These are phyloP conservation scores for Falco berigora DNA, from an alignment of 2,797 vertebrate genomes.

Conservation along the genomic window DNA sequence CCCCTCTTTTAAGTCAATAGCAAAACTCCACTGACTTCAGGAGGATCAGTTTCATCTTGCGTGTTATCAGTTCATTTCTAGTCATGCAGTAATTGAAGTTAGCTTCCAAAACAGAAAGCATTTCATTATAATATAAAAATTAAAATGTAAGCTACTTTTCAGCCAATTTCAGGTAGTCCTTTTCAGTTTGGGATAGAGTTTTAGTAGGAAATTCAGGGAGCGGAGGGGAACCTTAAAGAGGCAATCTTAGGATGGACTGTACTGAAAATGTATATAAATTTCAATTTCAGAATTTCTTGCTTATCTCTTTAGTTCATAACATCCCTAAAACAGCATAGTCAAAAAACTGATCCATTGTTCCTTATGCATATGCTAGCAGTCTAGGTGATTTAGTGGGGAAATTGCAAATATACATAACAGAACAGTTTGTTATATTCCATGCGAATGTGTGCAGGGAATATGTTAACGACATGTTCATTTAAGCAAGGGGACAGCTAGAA, in stretches of 20 bases:
- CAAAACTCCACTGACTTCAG: background rate
- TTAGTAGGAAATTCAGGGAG: background rate
- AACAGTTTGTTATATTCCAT: background rate
- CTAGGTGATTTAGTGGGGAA: background rate
- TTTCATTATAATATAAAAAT: background rate
- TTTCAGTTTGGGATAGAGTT: background rate
- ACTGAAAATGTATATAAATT: background rate
- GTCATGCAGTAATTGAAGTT: background rate
- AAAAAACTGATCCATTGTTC: background rate
- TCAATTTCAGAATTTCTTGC: background rate
- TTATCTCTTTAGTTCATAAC: background rate
- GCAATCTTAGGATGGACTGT: background rate
- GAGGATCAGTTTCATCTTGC: background rate
- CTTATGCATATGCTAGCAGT: background rate
- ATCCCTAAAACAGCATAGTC: background rate
- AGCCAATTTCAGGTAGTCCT: background rate
- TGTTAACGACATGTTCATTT: conserved; percentile 2
- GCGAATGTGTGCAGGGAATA: background rate
- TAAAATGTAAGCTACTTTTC: background rate
- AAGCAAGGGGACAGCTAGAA: background rate
- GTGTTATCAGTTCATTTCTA: background rate
- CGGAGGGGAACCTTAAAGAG: background rate
- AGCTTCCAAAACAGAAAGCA: background rate
- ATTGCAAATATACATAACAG: background rate
- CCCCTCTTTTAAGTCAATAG: background rate